Conservation (phyloP, 2,797 vertebrate species). For the Cheracebus regulus region DNA sequence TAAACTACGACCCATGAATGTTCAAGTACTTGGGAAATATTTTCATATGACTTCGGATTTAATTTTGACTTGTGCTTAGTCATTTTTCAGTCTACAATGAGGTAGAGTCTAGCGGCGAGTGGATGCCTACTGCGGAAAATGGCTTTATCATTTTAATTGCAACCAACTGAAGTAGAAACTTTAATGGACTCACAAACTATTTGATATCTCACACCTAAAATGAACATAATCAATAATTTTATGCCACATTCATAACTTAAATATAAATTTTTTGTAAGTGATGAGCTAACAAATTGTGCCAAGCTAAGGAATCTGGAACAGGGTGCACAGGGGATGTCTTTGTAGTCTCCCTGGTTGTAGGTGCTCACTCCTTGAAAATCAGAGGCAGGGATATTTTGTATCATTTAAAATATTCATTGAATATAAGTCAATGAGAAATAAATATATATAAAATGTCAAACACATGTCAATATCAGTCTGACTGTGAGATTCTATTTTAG, state of each 20-base stretch:
- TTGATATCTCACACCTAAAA: not conserved
- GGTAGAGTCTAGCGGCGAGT: not conserved
- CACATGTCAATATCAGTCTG: not conserved
- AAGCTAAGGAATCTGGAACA: not conserved
- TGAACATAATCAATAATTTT: not conserved
- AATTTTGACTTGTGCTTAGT: constrained; percentile 24
- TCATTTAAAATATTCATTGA: not conserved
- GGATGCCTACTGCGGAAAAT: not conserved
- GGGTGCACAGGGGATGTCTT: not conserved
- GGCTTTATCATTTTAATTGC: not conserved
- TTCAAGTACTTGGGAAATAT: not conserved
- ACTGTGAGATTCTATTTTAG: not conserved
- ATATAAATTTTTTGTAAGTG: not conserved
- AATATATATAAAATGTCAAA: not conserved
- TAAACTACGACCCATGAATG: not conserved
- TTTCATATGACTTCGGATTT: constrained; percentile 9
- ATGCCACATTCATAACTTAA: not conserved
- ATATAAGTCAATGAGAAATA: not conserved
- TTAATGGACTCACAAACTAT: not conserved
- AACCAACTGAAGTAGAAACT: not conserved
- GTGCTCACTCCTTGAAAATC: not conserved
- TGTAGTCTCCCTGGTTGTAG: not conserved
- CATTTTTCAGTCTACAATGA: not conserved
- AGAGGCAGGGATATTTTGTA: not conserved
- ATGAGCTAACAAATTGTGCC: not conserved